These are phyloP conservation scores for Lypha dubia DNA, from an alignment of 2,888 invertebrate species.

Conservation along the genomic window DNA sequence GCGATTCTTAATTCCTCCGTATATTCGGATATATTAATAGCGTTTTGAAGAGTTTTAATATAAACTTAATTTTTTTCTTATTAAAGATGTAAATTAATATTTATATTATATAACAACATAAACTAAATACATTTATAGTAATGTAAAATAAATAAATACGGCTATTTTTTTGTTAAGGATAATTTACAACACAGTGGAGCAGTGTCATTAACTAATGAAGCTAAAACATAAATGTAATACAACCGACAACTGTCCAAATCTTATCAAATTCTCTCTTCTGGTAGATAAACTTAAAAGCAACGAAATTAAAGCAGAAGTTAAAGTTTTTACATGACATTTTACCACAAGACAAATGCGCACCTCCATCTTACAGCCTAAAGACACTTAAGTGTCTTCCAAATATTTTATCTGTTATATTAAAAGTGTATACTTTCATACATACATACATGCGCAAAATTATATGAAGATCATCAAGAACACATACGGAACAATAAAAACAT, in stretches of 20 bases:
- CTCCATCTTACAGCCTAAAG: conserved; percentile 32
- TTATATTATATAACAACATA: too few relatives aligned
- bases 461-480: background rate
- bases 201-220: conserved; percentile 13
- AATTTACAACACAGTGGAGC: conserved; percentile 37
- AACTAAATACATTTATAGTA: too few relatives aligned
- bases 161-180: too few relatives aligned
- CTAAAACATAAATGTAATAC: conserved; percentile 29
- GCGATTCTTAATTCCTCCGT: too few relatives aligned
- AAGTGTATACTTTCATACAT: conserved; percentile 9
- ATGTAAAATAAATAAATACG: too few relatives aligned
- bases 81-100: too few relatives aligned
- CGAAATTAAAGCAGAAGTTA: conserved; percentile 65
- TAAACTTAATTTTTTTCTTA: too few relatives aligned
- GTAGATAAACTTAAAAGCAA: conserved; percentile 61
- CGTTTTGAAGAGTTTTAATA: too few relatives aligned
- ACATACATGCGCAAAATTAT: background rate
- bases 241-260: conserved; percentile 36
- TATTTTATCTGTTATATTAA: background rate
- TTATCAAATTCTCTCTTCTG: conserved; percentile 62
- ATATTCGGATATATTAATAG: too few relatives aligned
- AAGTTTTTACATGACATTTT: conserved; percentile 66
- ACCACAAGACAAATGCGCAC: conserved; percentile 50
- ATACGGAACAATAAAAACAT: background rate
- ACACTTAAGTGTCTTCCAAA: conserved; percentile 40